Percentiles rank a stretch among this genome's conserved stretches.
phyloP scores from a whole-genome alignment of 1,140 invertebrate species.

The Aphis craccivora region DNA sequence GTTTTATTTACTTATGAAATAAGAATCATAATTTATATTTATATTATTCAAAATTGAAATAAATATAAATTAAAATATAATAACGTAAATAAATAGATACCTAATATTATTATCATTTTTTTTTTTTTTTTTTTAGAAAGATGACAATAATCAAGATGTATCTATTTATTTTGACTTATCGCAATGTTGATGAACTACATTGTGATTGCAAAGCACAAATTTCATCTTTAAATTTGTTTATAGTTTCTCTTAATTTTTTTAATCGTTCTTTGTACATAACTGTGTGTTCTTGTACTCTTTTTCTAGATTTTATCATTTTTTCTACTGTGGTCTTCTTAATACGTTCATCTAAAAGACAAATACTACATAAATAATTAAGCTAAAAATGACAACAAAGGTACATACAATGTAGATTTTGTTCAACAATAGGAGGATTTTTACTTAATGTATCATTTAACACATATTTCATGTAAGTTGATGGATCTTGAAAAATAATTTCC shows the following conservation, averaged over 20 bases:
- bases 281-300: conserved; percentile 85
- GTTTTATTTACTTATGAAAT: background rate
- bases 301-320: conserved; percentile 80
- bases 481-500: conserved; percentile 97
- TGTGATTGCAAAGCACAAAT: conserved; percentile 65
- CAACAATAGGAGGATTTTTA: conserved; percentile 74
- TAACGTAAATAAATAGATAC: background rate
- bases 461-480: conserved; percentile 91
- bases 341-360: conserved; percentile 79
- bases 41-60: background rate
- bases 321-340: conserved; percentile 85
- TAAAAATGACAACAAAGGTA: conserved; percentile 60
- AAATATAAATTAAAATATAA: background rate
- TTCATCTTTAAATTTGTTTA: conserved; percentile 87
- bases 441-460: conserved; percentile 76
- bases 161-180: conserved; percentile 19
- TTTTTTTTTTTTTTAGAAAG: background rate
- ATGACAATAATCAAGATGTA: background rate
- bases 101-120: background rate
- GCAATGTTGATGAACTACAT: conserved; percentile 46
- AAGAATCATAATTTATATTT: background rate
- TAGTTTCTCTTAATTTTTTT: conserved; percentile 88
- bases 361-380: conserved; percentile 32
- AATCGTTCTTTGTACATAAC: conserved; percentile 86
- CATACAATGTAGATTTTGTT: conserved; percentile 92